phyloP scores from a whole-genome alignment of 2,888 invertebrate species.

The Troilus luridus region DNA sequence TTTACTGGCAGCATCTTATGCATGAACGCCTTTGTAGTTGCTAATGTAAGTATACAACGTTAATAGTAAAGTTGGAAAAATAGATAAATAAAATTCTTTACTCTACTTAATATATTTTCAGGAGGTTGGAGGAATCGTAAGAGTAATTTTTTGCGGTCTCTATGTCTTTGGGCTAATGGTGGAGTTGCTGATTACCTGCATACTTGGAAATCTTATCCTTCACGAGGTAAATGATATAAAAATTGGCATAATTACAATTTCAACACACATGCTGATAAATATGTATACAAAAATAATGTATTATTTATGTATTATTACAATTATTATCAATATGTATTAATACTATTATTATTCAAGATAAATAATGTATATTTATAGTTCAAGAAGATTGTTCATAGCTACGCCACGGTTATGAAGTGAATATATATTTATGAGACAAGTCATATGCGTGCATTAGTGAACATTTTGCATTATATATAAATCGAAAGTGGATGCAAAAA shows the following conservation, averaged over 20 bases:
- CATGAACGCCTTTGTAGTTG: constrained; percentile 51
- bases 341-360: too few species aligned
- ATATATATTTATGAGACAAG: too few species aligned
- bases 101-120: background rate
- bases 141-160: constrained; percentile 35
- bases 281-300: background rate
- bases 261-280: too few species aligned
- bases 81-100: background rate
- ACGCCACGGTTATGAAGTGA: too few species aligned
- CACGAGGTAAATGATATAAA: constrained; percentile 10
- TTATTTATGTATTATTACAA: background rate
- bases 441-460: too few species aligned
- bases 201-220: constrained; percentile 44
- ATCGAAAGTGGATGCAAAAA: too few species aligned
- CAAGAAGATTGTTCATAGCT: too few species aligned
- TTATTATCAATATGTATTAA: too few species aligned
- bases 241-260: too few species aligned
- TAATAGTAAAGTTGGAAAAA: too few species aligned
- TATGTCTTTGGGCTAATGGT: constrained; percentile 26
- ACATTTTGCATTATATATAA: too few species aligned
- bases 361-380: too few species aligned
- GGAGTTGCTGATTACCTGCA: constrained; percentile 45
- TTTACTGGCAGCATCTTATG: constrained; percentile 33
- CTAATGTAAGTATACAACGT: constrained; percentile 23
- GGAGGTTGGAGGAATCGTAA: background rate